Conservation (phyloP, 1,140 invertebrate genomes). For the Dendroctonus valens region DNA sequence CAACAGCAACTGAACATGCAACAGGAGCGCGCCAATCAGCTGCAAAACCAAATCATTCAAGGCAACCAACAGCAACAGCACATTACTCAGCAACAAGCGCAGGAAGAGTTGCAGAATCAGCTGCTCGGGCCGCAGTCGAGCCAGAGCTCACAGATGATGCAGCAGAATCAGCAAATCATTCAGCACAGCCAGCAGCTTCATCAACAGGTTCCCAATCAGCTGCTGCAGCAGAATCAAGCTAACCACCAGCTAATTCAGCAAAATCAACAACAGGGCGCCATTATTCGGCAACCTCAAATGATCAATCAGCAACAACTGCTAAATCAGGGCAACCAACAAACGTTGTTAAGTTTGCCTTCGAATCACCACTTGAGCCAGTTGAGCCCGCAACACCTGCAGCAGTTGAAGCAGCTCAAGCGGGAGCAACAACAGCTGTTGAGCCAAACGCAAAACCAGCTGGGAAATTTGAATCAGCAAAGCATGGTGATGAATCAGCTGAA, state of each 20-base stretch:
- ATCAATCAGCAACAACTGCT: constrained; percentile 24
- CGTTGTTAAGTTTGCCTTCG: constrained; percentile 14
- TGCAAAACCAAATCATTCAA: constrained; percentile 30
- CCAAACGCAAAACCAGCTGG: constrained; percentile 23
- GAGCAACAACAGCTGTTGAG: constrained; percentile 29
- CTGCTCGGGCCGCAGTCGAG: constrained; percentile 29
- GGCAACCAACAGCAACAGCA: constrained; percentile 21
- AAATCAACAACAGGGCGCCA: constrained; percentile 40
- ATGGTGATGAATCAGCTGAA: constrained; percentile 24
- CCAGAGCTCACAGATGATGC: constrained; percentile 27
- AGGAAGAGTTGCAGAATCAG: constrained; percentile 31
- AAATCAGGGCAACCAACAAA: constrained; percentile 11
- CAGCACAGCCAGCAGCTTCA: constrained; percentile 45
- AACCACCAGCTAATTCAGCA: constrained; percentile 40
- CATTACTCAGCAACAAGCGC: constrained; percentile 23
- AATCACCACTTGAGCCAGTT: constrained; percentile 32
- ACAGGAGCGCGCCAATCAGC: constrained; percentile 44
- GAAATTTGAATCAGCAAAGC: constrained; percentile 17
- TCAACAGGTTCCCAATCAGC: constrained; percentile 28
- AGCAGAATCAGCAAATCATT: constrained; percentile 15
- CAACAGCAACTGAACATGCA: constrained; percentile 48
- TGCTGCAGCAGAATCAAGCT: constrained; percentile 35
- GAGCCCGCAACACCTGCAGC: constrained; percentile 28
- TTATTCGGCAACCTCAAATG: constrained; percentile 14
- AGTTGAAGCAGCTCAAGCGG: constrained; percentile 27